These are phyloP conservation scores for Chrosomus eos DNA, from an alignment of 2,797 vertebrate genomes.

Conservation along the genomic window DNA sequence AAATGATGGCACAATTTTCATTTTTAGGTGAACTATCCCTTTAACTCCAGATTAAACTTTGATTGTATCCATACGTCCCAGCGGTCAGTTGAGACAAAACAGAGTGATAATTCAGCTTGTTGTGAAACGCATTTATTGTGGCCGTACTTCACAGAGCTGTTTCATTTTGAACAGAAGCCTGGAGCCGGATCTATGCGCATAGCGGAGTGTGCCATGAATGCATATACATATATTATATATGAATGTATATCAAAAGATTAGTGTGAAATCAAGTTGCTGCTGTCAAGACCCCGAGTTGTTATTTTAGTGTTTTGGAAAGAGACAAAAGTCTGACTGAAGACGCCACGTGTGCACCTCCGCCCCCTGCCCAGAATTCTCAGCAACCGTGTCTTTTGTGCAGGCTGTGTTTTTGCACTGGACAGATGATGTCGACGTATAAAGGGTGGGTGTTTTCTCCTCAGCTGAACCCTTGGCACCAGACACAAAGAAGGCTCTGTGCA, in stretches of 20 bases:
- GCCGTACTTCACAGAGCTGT: background rate
- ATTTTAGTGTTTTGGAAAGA: constrained; percentile 39
- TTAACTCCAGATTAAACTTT: too few relatives aligned
- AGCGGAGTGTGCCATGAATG: constrained; percentile 2
- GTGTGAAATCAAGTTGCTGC: background rate
- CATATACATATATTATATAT: background rate
- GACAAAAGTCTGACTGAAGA: constrained; percentile 18
- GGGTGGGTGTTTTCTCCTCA: constrained; percentile 49
- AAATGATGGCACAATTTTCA: too few relatives aligned
- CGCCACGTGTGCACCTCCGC: constrained; percentile 42
- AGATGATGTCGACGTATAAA: constrained; percentile 30
- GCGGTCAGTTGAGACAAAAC: background rate
- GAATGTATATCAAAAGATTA: background rate
- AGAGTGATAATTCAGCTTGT: background rate
- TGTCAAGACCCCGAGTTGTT: constrained; percentile 30
- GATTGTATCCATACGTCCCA: background rate
- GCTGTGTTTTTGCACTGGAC: constrained; percentile 41
- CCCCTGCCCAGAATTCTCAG: constrained; percentile 45
- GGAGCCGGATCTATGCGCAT: background rate
- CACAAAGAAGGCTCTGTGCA: constrained; percentile 52
- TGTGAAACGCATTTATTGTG: background rate
- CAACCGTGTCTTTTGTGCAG: constrained; percentile 31
- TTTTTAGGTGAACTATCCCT: too few relatives aligned
- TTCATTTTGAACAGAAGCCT: constrained; percentile 12
- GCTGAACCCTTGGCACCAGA: constrained; percentile 52